These are phyloP conservation scores for Schizopygopsis malacanthus DNA, from an alignment of 2,797 vertebrate genomes.

Conservation along the genomic window DNA sequence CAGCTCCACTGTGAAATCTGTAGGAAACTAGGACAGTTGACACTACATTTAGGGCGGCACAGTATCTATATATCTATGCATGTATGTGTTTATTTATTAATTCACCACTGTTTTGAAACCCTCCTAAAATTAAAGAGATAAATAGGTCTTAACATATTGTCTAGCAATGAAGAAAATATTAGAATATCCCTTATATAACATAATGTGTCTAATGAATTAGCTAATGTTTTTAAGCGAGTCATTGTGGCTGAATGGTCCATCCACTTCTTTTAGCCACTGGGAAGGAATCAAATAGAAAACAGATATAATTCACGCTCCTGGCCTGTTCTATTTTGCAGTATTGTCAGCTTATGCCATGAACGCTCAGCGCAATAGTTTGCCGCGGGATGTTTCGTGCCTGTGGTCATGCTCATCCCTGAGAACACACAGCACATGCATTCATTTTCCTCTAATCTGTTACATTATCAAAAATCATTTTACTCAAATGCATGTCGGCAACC, in stretches of 20 bases:
- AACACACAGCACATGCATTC: conserved; percentile 12
- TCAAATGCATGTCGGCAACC: background rate
- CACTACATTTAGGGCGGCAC: background rate
- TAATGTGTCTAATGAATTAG: conserved; percentile 20
- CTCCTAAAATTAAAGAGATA: background rate
- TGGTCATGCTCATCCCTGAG: conserved; percentile 3
- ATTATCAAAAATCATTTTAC: background rate
- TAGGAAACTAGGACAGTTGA: background rate
- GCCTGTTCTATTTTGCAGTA: conserved; percentile 22
- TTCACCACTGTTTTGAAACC: background rate
- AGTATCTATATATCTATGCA: background rate
- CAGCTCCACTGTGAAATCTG: background rate
- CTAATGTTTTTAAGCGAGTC: conserved; percentile 6
- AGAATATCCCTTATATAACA: conserved; percentile 1
- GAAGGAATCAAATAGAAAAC: conserved; percentile 12
- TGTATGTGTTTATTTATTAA: background rate
- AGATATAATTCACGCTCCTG: conserved; percentile 19
- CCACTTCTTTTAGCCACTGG: conserved; percentile 38
- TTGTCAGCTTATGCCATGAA: conserved; percentile 30
- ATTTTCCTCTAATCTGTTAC: background rate
- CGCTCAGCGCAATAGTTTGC: conserved; percentile 15
- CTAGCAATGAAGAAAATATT: background rate
- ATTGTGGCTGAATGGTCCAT: conserved; percentile 12
- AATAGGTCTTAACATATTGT: background rate
- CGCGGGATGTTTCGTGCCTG: background rate